These are phyloP conservation scores for Ctena decussata DNA, from an alignment of 2,888 invertebrate genomes.

Conservation along the genomic window DNA sequence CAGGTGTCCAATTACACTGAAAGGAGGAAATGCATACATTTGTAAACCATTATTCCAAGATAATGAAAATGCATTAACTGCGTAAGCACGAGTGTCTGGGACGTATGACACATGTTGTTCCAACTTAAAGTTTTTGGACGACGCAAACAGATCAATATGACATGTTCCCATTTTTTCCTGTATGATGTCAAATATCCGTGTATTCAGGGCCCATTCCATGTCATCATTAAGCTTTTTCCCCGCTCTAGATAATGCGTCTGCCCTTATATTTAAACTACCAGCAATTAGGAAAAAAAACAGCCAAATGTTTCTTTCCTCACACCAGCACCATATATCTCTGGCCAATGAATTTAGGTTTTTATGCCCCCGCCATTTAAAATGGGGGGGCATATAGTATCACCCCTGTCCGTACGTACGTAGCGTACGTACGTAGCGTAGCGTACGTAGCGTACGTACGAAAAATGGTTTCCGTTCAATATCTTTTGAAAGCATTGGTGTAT, in stretches of 20 bases:
- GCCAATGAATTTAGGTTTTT: not conserved
- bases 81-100: conserved; percentile 38
- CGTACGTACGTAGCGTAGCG: no score
- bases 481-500: no score
- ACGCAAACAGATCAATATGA: conserved; percentile 51
- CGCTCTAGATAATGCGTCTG: conserved; percentile 25
- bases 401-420: no score
- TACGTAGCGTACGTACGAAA: no score
- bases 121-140: conserved; percentile 31
- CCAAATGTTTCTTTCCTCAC: conserved; percentile 39
- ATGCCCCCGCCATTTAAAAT: no score
- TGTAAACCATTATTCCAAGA: conserved; percentile 29
- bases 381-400: no score
- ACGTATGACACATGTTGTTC: conserved; percentile 25
- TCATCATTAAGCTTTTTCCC: conserved; percentile 12
- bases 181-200: conserved; percentile 18
- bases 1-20: conserved; percentile 46
- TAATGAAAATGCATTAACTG: conserved; percentile 54
- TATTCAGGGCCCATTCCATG: conserved; percentile 33
- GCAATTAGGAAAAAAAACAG: conserved; percentile 34
- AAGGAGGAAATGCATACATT: conserved; percentile 55
- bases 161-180: not conserved
- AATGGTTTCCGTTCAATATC: no score
- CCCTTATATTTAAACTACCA: conserved; percentile 30
- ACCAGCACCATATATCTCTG: conserved; percentile 36